Evolutionary conservation across 2,797 vertebrate species (phyloP).

Genomic region (Amniataba percoides): DNA sequence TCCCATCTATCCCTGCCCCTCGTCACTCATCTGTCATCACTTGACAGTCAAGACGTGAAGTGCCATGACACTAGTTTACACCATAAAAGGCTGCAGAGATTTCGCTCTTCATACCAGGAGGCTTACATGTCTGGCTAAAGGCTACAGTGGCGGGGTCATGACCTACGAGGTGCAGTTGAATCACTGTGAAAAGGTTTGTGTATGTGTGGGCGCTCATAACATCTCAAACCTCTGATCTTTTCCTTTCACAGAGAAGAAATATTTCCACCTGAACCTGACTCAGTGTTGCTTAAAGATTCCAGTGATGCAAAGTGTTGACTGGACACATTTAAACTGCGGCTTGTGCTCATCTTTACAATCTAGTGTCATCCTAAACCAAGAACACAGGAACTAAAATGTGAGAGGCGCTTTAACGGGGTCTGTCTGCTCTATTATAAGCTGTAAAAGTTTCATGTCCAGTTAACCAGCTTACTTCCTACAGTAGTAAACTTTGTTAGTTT

Average conservation of each 20-base stretch:
- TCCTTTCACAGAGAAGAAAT: conserved; percentile 2
- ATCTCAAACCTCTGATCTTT: conserved; percentile 46
- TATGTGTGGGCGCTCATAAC: conserved; percentile 27
- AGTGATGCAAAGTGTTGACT: not conserved
- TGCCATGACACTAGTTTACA: conserved; percentile 70
- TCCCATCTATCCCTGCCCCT: conserved; percentile 81
- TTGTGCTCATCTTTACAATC: not conserved
- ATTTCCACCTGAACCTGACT: not conserved
- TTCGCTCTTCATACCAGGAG: conserved; percentile 48
- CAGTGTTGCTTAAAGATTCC: not conserved
- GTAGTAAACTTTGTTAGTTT: not conserved
- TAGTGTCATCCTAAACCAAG: not conserved
- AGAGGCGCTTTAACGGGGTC: too few relatives aligned
- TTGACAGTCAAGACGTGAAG: conserved; percentile 61
- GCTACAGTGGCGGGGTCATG: conserved; percentile 60
- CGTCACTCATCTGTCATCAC: conserved; percentile 74
- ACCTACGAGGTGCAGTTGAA: conserved; percentile 59
- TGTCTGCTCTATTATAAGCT: too few relatives aligned
- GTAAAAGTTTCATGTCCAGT: not conserved
- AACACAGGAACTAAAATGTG: not conserved
- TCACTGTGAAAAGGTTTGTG: conserved; percentile 44
- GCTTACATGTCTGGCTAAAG: conserved; percentile 41
- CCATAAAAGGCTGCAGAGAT: conserved; percentile 70
- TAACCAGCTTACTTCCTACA: not conserved
- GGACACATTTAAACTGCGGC: too few relatives aligned